phyloP scores from a whole-genome alignment of 2,113 vertebrate genomes.

The Mesitornis unicolor region DNA sequence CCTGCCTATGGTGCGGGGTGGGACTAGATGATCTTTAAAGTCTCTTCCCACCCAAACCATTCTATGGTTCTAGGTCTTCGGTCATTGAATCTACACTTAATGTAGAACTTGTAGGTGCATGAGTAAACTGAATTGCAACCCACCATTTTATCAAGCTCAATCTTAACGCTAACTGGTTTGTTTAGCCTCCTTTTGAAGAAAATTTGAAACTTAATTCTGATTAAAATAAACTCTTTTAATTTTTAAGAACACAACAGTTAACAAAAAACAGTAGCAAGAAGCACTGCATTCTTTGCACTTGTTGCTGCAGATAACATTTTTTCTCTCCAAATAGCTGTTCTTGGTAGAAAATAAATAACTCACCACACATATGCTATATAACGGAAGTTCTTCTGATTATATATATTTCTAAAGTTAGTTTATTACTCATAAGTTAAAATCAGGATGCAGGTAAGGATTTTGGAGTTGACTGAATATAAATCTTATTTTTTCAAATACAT shows the following conservation, averaged over 20 bases:
- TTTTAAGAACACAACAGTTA: not conserved
- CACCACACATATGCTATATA: not conserved
- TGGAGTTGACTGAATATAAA: not conserved
- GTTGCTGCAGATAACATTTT: not conserved
- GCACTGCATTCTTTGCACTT: not conserved
- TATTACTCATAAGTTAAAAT: not conserved
- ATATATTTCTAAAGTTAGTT: not conserved
- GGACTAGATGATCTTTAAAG: too few species aligned
- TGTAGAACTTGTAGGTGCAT: not conserved
- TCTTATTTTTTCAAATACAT: not conserved
- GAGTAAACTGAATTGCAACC: not conserved
- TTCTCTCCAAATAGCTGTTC: not conserved
- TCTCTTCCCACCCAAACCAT: too few species aligned
- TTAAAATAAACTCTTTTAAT: not conserved
- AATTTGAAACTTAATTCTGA: not conserved
- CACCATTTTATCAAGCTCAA: not conserved
- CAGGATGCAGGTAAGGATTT: not conserved
- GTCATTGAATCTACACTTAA: not conserved
- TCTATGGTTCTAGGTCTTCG: too few species aligned
- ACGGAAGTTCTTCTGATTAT: not conserved
- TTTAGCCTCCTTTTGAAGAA: not conserved
- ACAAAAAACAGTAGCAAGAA: not conserved
- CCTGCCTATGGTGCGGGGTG: too few species aligned
- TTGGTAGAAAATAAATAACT: not conserved
- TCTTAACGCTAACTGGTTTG: not conserved